phyloP scores from a whole-genome alignment of 1,140 invertebrate genomes.

The Dendroctonus ponderosae region DNA sequence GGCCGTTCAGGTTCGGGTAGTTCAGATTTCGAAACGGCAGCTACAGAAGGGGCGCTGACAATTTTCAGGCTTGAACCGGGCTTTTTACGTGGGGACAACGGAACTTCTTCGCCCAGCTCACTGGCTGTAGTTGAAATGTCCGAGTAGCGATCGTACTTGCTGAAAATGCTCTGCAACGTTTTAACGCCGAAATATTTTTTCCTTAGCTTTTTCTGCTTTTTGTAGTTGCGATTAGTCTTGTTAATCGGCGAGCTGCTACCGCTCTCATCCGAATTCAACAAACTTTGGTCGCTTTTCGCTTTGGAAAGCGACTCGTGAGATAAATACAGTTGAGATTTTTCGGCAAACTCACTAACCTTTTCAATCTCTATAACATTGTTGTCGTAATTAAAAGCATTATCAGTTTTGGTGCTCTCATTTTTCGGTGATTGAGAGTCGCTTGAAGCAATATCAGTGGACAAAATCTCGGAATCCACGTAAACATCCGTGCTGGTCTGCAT shows the following conservation, averaged over 20 bases:
- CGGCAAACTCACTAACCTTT: constrained; percentile 16
- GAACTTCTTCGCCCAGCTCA: constrained; percentile 43
- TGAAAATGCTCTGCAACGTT: constrained; percentile 52
- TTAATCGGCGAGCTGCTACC: constrained; percentile 48
- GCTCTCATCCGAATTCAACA: constrained; percentile 47
- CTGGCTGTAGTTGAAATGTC: constrained; percentile 50
- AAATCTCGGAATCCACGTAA: constrained; percentile 49
- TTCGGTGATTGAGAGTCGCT: constrained; percentile 51
- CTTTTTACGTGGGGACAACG: neutral
- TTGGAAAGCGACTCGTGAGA: constrained; percentile 47
- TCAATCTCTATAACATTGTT: constrained; percentile 22
- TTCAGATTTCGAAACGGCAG: neutral
- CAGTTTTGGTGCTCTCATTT: constrained; percentile 32
- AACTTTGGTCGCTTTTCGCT: constrained; percentile 49
- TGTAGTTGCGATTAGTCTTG: constrained; percentile 44
- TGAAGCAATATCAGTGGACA: constrained; percentile 48
- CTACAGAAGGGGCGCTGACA: constrained; percentile 10
- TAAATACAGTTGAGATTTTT: constrained; percentile 36
- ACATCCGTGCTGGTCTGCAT: constrained; percentile 52
- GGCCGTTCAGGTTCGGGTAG: constrained; percentile 9
- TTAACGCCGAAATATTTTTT: constrained; percentile 52
- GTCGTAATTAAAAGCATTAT: constrained; percentile 30
- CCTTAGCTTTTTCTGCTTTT: constrained; percentile 47
- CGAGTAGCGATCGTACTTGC: constrained; percentile 49
- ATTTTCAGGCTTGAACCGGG: neutral